Evolutionary conservation across 2,797 vertebrate species (phyloP).

Genomic region (Danio jaintianensis): DNA sequence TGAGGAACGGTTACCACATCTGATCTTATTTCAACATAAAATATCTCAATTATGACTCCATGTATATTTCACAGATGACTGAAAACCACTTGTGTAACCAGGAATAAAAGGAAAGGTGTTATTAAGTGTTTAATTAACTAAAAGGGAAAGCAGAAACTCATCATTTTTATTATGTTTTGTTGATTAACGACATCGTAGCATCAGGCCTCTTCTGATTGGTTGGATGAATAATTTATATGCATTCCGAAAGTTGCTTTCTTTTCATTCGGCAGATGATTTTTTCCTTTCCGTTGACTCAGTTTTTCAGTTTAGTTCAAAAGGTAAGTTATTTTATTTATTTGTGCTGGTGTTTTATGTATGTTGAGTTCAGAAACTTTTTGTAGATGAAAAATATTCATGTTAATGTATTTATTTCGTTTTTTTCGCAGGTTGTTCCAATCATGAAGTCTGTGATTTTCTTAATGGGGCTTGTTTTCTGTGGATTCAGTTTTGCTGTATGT

Average conservation of each 20-base stretch:
- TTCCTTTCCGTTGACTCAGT: background rate
- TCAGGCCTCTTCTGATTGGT: background rate
- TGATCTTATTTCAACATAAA: background rate
- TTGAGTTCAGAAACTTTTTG: background rate
- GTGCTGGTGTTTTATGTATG: background rate
- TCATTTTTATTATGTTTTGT: background rate
- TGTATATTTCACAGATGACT: background rate
- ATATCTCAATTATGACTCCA: background rate
- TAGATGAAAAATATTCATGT: background rate
- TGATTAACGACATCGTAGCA: background rate
- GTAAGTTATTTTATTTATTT: background rate
- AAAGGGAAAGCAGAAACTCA: background rate
- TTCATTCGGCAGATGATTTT: background rate
- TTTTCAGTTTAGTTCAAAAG: background rate
- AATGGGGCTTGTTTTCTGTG: constrained; percentile 10
- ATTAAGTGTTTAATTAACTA: background rate
- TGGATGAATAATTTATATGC: background rate
- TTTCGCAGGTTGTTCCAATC: background rate
- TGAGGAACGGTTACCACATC: background rate
- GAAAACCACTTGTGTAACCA: background rate
- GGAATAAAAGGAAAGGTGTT: background rate
- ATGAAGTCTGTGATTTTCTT: constrained; percentile 8
- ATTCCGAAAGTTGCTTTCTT: background rate
- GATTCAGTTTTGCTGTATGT: constrained; percentile 13
- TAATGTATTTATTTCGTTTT: background rate